Conservation (phyloP, 2,113 vertebrate species). For the Cheilinus undulatus region DNA sequence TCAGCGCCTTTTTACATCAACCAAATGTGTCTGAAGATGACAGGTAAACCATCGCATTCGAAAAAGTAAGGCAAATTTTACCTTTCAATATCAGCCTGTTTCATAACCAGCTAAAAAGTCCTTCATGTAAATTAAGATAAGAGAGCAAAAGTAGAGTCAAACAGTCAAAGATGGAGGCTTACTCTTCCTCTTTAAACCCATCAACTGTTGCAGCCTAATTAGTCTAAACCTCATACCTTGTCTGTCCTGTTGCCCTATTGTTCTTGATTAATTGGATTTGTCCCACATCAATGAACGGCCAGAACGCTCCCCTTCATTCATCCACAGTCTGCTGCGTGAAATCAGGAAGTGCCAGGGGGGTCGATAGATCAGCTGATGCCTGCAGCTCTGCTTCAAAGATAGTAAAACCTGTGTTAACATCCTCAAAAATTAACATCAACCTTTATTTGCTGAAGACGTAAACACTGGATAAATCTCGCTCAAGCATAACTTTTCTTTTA, state of each 20-base stretch:
- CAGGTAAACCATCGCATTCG: no score
- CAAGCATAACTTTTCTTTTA: not conserved
- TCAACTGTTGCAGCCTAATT: constrained; percentile 27
- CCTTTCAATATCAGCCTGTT: no score
- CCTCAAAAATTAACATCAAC: not conserved
- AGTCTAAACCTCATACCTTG: not conserved
- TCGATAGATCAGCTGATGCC: constrained; percentile 30
- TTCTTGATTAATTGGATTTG: constrained; percentile 48
- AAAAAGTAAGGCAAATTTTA: no score
- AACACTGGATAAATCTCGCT: not conserved
- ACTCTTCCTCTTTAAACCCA: not conserved
- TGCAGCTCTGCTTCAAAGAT: not conserved
- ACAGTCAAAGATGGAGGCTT: no score
- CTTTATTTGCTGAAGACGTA: not conserved
- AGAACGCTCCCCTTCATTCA: constrained; percentile 4
- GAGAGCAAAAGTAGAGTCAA: no score
- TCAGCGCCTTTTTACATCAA: no score
- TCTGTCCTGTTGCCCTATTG: constrained; percentile 12
- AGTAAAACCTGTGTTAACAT: not conserved
- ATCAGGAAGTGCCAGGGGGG: not conserved
- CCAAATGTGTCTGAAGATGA: no score
- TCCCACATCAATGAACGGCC: constrained; percentile 10
- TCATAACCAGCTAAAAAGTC: no score
- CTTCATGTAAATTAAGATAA: no score
- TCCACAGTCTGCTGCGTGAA: constrained; percentile 26